Conservation (phyloP, 2,888 invertebrate species). For the Sinodicranocentrus sp. region DNA sequence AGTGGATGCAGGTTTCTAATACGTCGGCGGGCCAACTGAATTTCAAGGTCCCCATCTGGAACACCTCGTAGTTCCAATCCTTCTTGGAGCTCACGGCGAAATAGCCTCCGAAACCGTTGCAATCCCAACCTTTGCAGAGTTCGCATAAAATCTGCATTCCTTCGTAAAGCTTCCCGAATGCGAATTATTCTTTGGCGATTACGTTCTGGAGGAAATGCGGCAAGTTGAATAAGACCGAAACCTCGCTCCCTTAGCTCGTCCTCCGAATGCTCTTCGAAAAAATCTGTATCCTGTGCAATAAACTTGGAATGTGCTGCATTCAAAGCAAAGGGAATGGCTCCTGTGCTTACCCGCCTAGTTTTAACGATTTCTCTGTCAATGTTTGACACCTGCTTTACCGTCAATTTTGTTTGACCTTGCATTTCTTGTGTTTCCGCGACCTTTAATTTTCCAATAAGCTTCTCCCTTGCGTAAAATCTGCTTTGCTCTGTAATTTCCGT, state of each 20-base stretch:
- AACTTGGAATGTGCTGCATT: constrained; percentile 38
- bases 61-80: background rate
- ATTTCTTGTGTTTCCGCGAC: constrained; percentile 30
- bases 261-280: constrained; percentile 59
- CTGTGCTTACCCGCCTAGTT: background rate
- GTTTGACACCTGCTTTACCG: background rate
- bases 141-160: constrained; percentile 52
- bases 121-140: constrained; percentile 36
- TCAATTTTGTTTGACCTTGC: constrained; percentile 19
- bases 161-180: constrained; percentile 46
- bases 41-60: background rate
- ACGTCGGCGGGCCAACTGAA: background rate
- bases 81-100: constrained; percentile 6
- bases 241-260: constrained; percentile 41
- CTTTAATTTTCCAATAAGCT: constrained; percentile 49
- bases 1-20: background rate
- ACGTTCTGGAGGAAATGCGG: background rate
- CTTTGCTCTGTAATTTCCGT: constrained; percentile 70
- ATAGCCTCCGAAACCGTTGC: constrained; percentile 43
- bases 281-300: constrained; percentile 31
- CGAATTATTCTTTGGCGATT: constrained; percentile 29
- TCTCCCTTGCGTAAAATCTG: constrained; percentile 71
- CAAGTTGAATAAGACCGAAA: background rate
- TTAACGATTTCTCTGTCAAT: constrained; percentile 34
- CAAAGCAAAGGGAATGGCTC: background rate